Conservation (phyloP, 2,797 vertebrate genomes). For the Ctenochaetus hawaiiensis region DNA sequence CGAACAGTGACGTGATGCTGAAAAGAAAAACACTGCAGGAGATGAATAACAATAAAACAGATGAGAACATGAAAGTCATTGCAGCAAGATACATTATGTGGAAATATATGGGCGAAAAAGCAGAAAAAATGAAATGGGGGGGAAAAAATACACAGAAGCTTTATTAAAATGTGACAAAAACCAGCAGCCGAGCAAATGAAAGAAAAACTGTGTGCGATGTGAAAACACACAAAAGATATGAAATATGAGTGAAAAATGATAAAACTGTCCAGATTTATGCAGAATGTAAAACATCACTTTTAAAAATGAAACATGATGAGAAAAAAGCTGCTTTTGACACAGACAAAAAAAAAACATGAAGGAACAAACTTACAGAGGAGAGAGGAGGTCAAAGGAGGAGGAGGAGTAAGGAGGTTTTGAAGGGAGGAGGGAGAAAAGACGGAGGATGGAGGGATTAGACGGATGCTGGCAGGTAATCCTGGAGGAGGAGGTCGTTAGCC, state of each 20-base stretch:
- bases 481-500: constrained; percentile 76
- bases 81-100: constrained; percentile 35
- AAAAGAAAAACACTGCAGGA: constrained; percentile 4
- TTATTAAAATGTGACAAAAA: constrained; percentile 64
- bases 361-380: background rate
- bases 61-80: constrained; percentile 22
- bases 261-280: constrained; percentile 35
- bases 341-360: background rate
- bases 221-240: constrained; percentile 51
- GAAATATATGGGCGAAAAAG: constrained; percentile 55
- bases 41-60: constrained; percentile 40
- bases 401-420: constrained; percentile 6
- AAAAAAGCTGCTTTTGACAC: constrained; percentile 11
- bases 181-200: constrained; percentile 48
- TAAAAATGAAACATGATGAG: constrained; percentile 3
- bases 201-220: constrained; percentile 38
- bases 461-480: constrained; percentile 69
- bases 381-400: constrained; percentile 25
- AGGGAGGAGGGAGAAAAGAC: constrained; percentile 18
- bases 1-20: constrained; percentile 21
- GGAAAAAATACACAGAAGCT: constrained; percentile 37
- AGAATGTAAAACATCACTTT: constrained; percentile 52
- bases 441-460: constrained; percentile 62
- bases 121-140: constrained; percentile 40
- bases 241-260: constrained; percentile 54